Evolutionary conservation across 2,888 invertebrate genomes (phyloP), one percentile per base, ranked within the genome.

Genomic region (Hemistola chrysoprasaria): DNA sequence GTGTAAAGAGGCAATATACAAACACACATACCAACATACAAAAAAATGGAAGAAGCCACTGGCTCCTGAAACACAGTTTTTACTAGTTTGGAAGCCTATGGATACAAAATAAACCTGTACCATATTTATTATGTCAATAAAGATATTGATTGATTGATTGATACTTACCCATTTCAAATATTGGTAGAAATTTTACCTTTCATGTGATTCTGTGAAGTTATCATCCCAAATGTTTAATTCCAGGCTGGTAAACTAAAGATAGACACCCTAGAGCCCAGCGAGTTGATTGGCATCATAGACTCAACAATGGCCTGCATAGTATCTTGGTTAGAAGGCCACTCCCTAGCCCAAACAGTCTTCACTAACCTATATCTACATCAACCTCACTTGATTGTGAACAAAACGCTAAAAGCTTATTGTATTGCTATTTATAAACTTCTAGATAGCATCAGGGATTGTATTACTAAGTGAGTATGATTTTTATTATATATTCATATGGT

Each of bases 301-400:
- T 95, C 96, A 0, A 95, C 98, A 3, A 92, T 97, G 68, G 95
- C 98, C 0, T 97, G 98, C 71, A 91, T 99, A 59, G 98, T 98
- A 0, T 98, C 98, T 0, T 99, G 99, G 98, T 78, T 99, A 8
- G 98, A 99, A 79, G 99, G 99, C 0, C 97, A 97, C 71, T 97
- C 97, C 0, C 90, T 98, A 53, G 98, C 98, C 3, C 98, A 99
- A 87, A 99, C 99, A 1, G 95, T 99, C 5, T 98, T 98, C 73
- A 98, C 98, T 11, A 98, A 98, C 78, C 91, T 98, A 11, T 99
- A 98, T 74, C 88, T 98, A 22, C 98, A 99, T 76, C 95, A 97
- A 54, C 98, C 98, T 0, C 92, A 94, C 62, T 91, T 93, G 46
- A 95, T 98, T 47, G 90, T 92, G 55, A 96, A 98, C 69, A 93